phyloP scores from a whole-genome alignment of 2,888 invertebrate species.

The Biston stratarius region DNA sequence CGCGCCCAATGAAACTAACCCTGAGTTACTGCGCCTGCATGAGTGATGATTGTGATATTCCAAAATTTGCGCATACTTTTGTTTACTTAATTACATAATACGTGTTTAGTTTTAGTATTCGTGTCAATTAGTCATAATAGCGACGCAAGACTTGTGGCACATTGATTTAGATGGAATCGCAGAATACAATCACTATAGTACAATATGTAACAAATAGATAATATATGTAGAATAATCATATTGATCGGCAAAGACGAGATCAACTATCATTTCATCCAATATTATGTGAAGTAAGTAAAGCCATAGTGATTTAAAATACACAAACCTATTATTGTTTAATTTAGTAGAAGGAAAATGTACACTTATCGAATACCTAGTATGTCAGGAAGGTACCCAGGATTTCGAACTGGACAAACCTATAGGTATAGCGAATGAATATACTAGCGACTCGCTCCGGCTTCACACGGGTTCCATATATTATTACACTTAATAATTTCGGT shows the following conservation, averaged over 20 bases:
- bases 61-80: not conserved
- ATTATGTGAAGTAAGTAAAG: not conserved
- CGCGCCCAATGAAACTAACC: slow-evolving; percentile 61
- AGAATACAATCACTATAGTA: not conserved
- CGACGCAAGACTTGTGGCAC: not conserved
- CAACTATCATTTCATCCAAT: not conserved
- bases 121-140: not conserved
- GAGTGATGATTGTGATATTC: slow-evolving; percentile 19
- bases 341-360: no score
- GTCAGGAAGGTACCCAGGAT: no score
- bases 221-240: no score
- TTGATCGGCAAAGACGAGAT: not conserved
- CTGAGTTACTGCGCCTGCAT: slow-evolving; percentile 52
- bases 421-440: no score
- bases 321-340: no score
- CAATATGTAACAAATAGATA: not conserved
- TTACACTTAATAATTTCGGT: no score
- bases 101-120: not conserved
- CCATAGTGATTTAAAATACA: not conserved
- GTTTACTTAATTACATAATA: not conserved
- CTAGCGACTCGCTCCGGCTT: no score
- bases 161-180: not conserved
- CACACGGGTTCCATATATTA: no score
- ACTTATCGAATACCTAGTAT: no score
- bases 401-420: no score